Percentiles rank a stretch among this genome's conserved stretches.
phyloP scores from a whole-genome alignment of 2,888 invertebrate species.

The Philaethria dido region DNA sequence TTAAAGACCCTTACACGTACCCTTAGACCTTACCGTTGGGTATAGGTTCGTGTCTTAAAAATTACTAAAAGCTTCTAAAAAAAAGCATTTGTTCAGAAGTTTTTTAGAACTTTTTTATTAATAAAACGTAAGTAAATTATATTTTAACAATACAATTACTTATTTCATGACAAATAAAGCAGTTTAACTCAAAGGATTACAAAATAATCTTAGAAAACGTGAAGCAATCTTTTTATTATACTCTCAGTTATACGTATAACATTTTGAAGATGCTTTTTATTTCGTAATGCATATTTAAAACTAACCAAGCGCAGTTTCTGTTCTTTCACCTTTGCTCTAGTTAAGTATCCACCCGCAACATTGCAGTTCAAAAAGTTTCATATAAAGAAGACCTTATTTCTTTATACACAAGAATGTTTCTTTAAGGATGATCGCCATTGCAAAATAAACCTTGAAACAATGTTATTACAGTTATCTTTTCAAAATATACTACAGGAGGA shows the following conservation, averaged over 20 bases:
- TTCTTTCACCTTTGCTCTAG: constrained; percentile 82
- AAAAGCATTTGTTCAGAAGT: too few relatives aligned
- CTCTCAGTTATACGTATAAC: neutral
- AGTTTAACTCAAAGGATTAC: too few relatives aligned
- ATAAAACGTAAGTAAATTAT: too few relatives aligned
- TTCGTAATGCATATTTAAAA: constrained; percentile 17
- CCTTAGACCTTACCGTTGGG: too few relatives aligned
- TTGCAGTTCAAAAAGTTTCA: constrained; percentile 56
- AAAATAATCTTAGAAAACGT: too few relatives aligned
- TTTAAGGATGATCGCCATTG: neutral
- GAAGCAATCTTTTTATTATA: too few relatives aligned
- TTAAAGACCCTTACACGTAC: too few relatives aligned
- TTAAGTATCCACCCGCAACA: constrained; percentile 66
- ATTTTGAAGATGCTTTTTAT: neutral
- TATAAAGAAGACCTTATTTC: constrained; percentile 29
- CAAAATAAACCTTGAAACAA: neutral
- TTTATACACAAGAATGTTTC: constrained; percentile 3
- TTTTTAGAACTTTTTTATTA: too few relatives aligned
- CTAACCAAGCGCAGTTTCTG: constrained; percentile 36
- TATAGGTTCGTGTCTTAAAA: too few relatives aligned
- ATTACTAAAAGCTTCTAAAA: too few relatives aligned
- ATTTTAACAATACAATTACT: too few relatives aligned
- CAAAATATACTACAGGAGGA: constrained; percentile 53
- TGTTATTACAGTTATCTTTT: neutral
- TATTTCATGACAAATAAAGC: too few relatives aligned